Conservation (phyloP, 2,888 invertebrate genomes). For the Cyaniris semiargus region DNA sequence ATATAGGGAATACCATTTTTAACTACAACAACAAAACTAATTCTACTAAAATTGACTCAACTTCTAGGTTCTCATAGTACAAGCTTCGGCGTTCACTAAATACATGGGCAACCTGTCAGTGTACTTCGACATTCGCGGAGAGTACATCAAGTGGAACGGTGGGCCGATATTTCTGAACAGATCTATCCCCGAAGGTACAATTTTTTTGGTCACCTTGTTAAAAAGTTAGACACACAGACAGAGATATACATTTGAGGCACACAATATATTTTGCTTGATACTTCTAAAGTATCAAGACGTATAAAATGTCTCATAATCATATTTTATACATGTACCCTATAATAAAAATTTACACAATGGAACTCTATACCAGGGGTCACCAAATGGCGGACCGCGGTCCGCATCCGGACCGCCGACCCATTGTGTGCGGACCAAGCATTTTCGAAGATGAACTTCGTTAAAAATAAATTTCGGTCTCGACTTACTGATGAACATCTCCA, state of each 20-base stretch:
- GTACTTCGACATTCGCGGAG: slow-evolving; percentile 85
- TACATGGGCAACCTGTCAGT: slow-evolving; percentile 90
- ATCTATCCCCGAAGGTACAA: slow-evolving; percentile 82
- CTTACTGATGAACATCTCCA: too few species aligned
- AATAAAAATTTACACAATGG: too few species aligned
- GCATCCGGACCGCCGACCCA: too few species aligned
- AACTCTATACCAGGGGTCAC: too few species aligned
- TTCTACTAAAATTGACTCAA: background rate
- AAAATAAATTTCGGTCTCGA: too few species aligned
- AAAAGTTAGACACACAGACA: background rate
- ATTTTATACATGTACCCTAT: too few species aligned
- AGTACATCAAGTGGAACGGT: slow-evolving; percentile 84
- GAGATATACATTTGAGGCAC: background rate
- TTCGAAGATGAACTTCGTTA: too few species aligned
- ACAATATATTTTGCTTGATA: background rate
- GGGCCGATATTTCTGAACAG: slow-evolving; percentile 85
- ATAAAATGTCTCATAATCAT: background rate
- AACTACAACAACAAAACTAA: background rate
- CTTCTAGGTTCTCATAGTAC: slow-evolving; percentile 83
- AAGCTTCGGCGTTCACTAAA: slow-evolving; percentile 86
- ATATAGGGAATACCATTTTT: too few species aligned
- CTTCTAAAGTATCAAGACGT: too few species aligned
- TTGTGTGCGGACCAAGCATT: too few species aligned
- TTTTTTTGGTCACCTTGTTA: slow-evolving; percentile 32
- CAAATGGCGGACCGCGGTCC: too few species aligned